Evolutionary conservation across 2,888 invertebrate genomes (phyloP), one percentile per base, ranked within the genome.

Genomic region (Tinea trinotella): DNA sequence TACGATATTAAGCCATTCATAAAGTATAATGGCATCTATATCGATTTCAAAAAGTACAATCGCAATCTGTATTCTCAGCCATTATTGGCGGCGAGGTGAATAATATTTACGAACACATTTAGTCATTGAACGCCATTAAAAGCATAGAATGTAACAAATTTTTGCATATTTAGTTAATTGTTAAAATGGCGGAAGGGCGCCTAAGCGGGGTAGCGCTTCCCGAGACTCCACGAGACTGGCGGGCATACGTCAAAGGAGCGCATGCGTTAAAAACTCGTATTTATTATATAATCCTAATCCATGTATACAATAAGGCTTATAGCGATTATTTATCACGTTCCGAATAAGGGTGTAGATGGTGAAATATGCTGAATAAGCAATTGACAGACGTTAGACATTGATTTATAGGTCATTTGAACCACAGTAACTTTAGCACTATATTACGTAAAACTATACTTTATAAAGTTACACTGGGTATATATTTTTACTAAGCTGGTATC

Each of bases 1-100:
- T 30, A 30, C 30, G n/a, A 30, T n/a, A 40, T 40, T 17, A 4
- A 40, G 4, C 13, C 40, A 40, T 40, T 40, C 52, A 56, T 54
- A 35, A 22, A 46, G 40, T 59, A 60, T 60, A 62, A 61, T 63
- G 57, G 56, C 56, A 61, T 62, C 18, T 53, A 56, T 65, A 67
- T 65, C 57, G 68, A 71, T 73, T 71, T 66, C 57, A 56, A 55
- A 56, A 34, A 56, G 49, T 58, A 57, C 76, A 76, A 3, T 7
- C 13, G 4, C 13, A 40, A 40, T 7, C 17, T 10, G 12, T 10
- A 17, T 40, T 40, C 6, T 12, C 7, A 17, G 12, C 13, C 40
- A 17, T 40, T 12, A 40, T 30, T 30, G 30, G n/a, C 30, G 30
- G 30, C 30, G 30, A 30, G 30, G 30, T 30, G 30, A n/a, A 30